A percentile compares a stretch with the other conserved stretches of the same genome.
phyloP scores from a whole-genome alignment of 2,888 invertebrate genomes.

The Hypena proboscidalis region DNA sequence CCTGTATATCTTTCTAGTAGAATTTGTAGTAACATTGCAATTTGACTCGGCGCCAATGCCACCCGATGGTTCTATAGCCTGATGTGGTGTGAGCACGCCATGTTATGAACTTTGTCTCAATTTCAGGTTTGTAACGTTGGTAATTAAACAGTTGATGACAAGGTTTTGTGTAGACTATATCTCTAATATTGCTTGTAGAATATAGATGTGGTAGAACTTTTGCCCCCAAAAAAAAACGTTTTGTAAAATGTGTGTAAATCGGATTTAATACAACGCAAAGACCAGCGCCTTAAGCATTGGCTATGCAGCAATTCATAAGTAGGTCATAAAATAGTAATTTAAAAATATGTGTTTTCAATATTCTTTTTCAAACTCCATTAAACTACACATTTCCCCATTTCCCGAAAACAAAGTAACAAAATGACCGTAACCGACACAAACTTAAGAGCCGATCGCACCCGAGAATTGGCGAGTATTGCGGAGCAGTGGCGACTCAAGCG shows the following conservation, averaged over 20 bases:
- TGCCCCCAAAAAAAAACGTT: too few relatives aligned
- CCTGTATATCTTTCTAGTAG: constrained; percentile 12
- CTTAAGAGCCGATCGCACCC: constrained; percentile 1
- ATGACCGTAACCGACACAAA: constrained; percentile 2
- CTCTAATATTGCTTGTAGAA: too few relatives aligned
- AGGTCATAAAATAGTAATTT: too few relatives aligned
- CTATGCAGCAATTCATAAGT: too few relatives aligned
- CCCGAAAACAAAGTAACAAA: constrained; percentile 2
- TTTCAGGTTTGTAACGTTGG: constrained; percentile 42
- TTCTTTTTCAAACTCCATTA: too few relatives aligned
- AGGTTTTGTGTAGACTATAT: too few relatives aligned
- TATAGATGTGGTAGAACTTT: too few relatives aligned
- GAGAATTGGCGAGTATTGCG: not conserved
- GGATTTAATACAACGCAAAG: too few relatives aligned
- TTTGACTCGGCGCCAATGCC: constrained; percentile 53
- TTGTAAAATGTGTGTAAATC: too few relatives aligned
- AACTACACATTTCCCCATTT: constrained; percentile 1
- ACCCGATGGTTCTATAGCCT: constrained; percentile 36
- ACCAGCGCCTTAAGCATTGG: too few relatives aligned
- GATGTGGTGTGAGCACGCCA: constrained; percentile 43
- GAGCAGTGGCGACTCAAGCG: constrained; percentile 32
- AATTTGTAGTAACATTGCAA: constrained; percentile 42
- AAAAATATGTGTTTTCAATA: too few relatives aligned
- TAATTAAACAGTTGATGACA: constrained; percentile 40
- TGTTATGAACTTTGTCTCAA: constrained; percentile 33